Conservation (phyloP, 2,797 vertebrate genomes). For the Scarus forsteni region DNA sequence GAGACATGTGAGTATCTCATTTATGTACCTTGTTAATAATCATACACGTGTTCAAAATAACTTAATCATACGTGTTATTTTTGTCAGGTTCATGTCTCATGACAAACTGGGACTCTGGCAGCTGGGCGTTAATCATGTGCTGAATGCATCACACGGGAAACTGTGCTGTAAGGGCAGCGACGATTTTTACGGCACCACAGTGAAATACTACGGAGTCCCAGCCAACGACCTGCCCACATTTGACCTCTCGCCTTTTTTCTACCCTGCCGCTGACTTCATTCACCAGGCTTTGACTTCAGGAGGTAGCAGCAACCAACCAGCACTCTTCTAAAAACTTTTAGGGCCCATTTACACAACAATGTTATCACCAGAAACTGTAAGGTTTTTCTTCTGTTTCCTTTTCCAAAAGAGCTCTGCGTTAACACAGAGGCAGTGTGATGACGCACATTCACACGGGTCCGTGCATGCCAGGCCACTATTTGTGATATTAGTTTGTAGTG, state of each 20-base stretch:
- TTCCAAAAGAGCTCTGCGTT: too few relatives aligned
- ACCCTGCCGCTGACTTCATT: constrained; percentile 79
- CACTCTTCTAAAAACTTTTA: too few relatives aligned
- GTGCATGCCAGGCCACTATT: too few relatives aligned
- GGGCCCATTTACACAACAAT: too few relatives aligned
- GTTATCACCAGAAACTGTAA: too few relatives aligned
- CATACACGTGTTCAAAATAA: not conserved
- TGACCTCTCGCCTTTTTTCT: constrained; percentile 82
- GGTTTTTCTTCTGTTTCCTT: too few relatives aligned
- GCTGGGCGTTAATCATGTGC: constrained; percentile 86
- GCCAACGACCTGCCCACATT: constrained; percentile 83
- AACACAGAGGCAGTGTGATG: too few relatives aligned
- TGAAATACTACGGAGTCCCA: constrained; percentile 81
- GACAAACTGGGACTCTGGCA: constrained; percentile 85
- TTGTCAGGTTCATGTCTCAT: constrained; percentile 78
- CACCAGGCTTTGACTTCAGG: constrained; percentile 78
- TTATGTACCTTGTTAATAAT: not conserved
- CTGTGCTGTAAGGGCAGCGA: constrained; percentile 86
- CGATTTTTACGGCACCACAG: constrained; percentile 84
- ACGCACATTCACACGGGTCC: too few relatives aligned
- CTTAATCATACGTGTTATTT: constrained; percentile 17
- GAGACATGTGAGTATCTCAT: constrained; percentile 90
- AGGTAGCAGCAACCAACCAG: too few relatives aligned
- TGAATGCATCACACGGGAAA: constrained; percentile 89
- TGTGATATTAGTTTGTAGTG: too few relatives aligned